Conservation (phyloP, 2,888 invertebrate genomes). For the Pantelozetes paolii region DNA sequence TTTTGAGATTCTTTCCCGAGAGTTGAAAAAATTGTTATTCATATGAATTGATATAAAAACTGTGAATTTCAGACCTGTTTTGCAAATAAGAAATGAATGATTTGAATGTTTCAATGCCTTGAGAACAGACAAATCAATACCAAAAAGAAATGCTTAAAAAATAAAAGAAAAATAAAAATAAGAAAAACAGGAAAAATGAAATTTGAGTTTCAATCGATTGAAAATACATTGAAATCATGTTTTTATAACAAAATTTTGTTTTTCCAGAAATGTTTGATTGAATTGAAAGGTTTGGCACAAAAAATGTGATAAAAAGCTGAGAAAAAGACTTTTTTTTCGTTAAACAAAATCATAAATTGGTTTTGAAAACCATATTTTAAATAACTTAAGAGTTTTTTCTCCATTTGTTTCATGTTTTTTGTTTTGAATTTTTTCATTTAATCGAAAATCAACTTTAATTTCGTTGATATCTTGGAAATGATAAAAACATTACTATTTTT, state of each 20-base stretch:
- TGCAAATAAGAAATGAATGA: not conserved
- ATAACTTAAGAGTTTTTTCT: not conserved
- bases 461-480: not conserved
- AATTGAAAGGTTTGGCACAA: too few species aligned
- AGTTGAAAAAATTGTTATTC: not conserved
- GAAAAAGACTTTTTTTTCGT: too few species aligned
- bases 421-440: not conserved
- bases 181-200: not conserved
- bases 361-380: too few species aligned
- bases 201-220: not conserved
- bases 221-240: constrained; percentile 4
- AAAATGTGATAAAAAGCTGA: too few species aligned
- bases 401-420: not conserved
- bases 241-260: not conserved
- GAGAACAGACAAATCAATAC: constrained; percentile 13
- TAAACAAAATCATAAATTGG: too few species aligned
- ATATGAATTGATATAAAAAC: not conserved
- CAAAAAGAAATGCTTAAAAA: not conserved
- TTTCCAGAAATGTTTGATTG: too few species aligned
- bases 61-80: constrained; percentile 1
- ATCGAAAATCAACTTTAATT: constrained; percentile 4
- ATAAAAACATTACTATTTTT: not conserved
- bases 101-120: constrained; percentile 21
- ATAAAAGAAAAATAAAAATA: not conserved
- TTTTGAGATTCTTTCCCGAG: too few species aligned